Conservation (phyloP, 2,797 vertebrate species). For the Chanos chanos region DNA sequence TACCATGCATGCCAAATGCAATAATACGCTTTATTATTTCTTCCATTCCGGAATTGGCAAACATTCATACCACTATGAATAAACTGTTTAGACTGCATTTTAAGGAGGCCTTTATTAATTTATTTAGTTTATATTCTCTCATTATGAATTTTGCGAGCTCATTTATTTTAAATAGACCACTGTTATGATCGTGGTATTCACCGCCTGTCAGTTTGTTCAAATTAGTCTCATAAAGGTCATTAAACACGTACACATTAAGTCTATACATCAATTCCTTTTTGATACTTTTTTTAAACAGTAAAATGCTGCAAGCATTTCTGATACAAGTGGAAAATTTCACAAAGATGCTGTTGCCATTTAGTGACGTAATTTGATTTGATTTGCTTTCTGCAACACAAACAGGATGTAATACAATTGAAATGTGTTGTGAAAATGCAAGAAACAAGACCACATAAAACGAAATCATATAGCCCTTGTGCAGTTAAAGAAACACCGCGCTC, state of each 20-base stretch:
- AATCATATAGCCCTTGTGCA: no score
- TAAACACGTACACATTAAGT: constrained; percentile 47
- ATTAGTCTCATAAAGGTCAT: constrained; percentile 71
- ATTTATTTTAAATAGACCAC: constrained; percentile 61
- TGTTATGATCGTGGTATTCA: constrained; percentile 63
- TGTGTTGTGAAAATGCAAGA: no score
- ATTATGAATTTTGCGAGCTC: constrained; percentile 57
- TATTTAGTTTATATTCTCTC: constrained; percentile 50
- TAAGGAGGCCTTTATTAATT: constrained; percentile 58
- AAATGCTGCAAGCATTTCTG: no score
- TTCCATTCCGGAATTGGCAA: constrained; percentile 51
- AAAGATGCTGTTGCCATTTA: constrained; percentile 40
- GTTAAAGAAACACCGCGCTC: no score
- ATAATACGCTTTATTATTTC: constrained; percentile 33
- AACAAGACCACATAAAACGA: no score
- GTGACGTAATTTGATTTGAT: constrained; percentile 42
- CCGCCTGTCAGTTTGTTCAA: constrained; percentile 68
- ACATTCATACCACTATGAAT: constrained; percentile 48
- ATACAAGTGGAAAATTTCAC: no score
- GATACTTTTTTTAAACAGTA: constrained; percentile 51
- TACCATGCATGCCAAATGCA: constrained; percentile 36
- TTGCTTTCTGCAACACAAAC: constrained; percentile 41
- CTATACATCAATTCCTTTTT: constrained; percentile 58
- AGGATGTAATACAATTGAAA: constrained; percentile 44
- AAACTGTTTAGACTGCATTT: constrained; percentile 59